Conservation (phyloP, 2,888 invertebrate species). For the Aphrophora alni region DNA sequence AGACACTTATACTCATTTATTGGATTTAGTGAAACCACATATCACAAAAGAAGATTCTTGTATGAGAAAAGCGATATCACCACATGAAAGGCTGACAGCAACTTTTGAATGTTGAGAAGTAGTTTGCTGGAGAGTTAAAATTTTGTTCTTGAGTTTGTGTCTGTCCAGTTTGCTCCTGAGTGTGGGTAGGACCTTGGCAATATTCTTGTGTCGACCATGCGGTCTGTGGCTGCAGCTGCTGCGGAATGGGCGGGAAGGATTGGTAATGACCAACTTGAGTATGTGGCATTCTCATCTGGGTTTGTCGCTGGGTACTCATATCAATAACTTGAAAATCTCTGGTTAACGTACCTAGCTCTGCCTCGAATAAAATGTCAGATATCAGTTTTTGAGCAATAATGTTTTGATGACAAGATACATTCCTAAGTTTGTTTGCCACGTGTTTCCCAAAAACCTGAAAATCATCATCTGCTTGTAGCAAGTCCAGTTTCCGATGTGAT, state of each 20-base stretch:
- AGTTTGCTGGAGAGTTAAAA: too few species aligned
- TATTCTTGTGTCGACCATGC: too few species aligned
- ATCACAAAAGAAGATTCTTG: too few species aligned
- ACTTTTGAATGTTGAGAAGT: conserved; percentile 46
- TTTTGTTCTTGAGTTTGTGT: too few species aligned
- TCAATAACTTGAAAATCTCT: conserved; percentile 14
- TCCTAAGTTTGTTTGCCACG: conserved; percentile 45
- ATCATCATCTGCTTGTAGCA: conserved; percentile 45
- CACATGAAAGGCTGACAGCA: too few species aligned
- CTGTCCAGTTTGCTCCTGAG: too few species aligned
- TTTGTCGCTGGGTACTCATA: conserved; percentile 44
- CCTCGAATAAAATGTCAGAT: conserved; percentile 36
- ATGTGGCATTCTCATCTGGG: conserved; percentile 29
- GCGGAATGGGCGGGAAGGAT: conserved; percentile 42
- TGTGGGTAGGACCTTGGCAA: too few species aligned
- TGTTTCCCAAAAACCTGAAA: too few species aligned
- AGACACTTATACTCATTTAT: too few species aligned
- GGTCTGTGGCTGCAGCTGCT: conserved; percentile 45
- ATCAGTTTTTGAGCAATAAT: too few species aligned
- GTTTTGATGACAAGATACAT: conserved; percentile 41
- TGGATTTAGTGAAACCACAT: too few species aligned
- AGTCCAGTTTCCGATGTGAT: conserved; percentile 33
- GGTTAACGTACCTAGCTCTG: conserved; percentile 38
- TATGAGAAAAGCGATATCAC: too few species aligned
- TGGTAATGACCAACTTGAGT: conserved; percentile 38